These are phyloP conservation scores for Idaea biselata DNA, from an alignment of 2,888 invertebrate species.

Conservation along the genomic window DNA sequence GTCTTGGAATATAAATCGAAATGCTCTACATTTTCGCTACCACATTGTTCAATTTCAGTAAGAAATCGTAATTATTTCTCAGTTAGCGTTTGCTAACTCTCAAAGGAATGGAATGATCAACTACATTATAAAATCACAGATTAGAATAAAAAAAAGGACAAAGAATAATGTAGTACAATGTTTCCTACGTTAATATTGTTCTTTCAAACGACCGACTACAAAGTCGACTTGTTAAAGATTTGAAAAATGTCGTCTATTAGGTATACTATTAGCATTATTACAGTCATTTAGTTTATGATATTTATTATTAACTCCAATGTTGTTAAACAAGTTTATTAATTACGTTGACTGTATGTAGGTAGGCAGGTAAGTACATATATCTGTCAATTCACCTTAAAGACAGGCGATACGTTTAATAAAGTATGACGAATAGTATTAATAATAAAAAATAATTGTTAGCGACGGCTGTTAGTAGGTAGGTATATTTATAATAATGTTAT, in stretches of 20 bases:
- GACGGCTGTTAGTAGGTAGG: not conserved
- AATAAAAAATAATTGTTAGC: conserved; percentile 33
- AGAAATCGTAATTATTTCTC: not conserved
- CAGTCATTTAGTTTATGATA: conserved; percentile 8
- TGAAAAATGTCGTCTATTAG: conserved; percentile 2
- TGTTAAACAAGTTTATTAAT: conserved; percentile 24
- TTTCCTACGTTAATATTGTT: not conserved
- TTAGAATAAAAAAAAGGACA: not conserved
- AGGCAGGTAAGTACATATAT: conserved; percentile 10
- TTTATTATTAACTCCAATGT: conserved; percentile 7
- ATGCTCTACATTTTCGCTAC: conserved; percentile 12
- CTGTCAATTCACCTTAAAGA: conserved; percentile 23
- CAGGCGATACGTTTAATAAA: conserved; percentile 17
- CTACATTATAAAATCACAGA: not conserved
- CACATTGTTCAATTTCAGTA: not conserved
- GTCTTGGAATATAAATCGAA: conserved; percentile 26
- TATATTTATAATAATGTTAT: conserved; percentile 4
- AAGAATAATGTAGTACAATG: not conserved
- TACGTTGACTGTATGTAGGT: conserved; percentile 16
- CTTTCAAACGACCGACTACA: not conserved
- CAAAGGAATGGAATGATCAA: not conserved
- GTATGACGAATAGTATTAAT: conserved; percentile 26
- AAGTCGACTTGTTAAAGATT: not conserved
- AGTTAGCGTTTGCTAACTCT: not conserved
- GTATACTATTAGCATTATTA: conserved; percentile 3